Evolutionary conservation across 2,797 vertebrate species (phyloP).

Genomic region (Gymnothorax javanicus): DNA sequence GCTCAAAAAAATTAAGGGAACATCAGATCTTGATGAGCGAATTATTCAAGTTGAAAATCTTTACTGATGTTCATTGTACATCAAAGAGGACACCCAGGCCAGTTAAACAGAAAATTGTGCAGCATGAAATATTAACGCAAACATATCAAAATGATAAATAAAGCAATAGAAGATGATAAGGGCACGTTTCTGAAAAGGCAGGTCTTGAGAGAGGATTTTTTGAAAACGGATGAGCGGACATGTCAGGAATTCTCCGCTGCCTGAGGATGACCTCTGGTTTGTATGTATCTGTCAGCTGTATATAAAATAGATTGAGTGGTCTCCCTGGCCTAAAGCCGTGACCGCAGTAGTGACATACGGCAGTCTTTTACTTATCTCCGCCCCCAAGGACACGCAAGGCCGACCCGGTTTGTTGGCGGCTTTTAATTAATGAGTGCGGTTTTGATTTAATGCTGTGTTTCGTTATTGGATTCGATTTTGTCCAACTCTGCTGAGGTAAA

Average conservation of each 20-base stretch:
- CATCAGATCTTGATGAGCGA: no score
- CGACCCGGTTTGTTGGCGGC: neutral
- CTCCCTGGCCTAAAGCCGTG: neutral
- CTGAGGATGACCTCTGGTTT: neutral
- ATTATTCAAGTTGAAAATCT: no score
- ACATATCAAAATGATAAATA: no score
- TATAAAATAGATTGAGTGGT: neutral
- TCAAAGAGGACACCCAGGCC: no score
- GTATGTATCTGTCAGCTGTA: neutral
- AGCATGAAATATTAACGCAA: no score
- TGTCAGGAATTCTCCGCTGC: neutral
- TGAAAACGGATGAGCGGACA: neutral
- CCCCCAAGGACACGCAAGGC: neutral
- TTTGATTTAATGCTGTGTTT: neutral
- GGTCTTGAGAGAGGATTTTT: no score
- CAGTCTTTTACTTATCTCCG: neutral
- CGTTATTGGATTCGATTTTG: neutral
- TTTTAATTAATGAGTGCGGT: neutral
- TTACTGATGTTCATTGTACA: no score
- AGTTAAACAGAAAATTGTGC: no score
- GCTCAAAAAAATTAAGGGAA: no score
- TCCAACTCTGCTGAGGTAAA: neutral
- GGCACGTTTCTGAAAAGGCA: no score
- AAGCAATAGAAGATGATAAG: no score
- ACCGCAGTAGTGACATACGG: neutral